phyloP scores from a whole-genome alignment of 2,113 vertebrate genomes.

The Struthidea cinerea region DNA sequence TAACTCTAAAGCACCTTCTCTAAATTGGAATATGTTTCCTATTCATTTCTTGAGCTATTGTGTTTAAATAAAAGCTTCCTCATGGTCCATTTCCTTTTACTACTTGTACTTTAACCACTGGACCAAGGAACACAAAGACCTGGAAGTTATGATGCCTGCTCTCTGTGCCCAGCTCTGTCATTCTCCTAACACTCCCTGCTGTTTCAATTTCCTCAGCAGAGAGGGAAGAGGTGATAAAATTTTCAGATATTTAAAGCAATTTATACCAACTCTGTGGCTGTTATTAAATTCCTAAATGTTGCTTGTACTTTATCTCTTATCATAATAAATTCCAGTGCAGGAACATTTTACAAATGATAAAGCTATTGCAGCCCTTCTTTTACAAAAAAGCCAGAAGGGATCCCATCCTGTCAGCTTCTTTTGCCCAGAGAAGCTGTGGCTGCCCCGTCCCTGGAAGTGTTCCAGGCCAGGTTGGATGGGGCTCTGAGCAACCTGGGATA shows the following conservation, averaged over 20 bases:
- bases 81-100: not conserved
- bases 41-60: not conserved
- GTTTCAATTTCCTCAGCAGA: not conserved
- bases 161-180: not conserved
- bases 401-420: not conserved
- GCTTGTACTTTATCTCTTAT: not conserved
- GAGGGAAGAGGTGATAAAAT: not conserved
- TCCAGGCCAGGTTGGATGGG: rapidly evolving
- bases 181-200: not conserved
- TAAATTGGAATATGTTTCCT: not conserved
- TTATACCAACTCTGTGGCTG: not conserved
- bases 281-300: not conserved
- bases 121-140: not conserved
- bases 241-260: not conserved
- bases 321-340: not conserved
- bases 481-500: not conserved
- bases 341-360: not conserved
- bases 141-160: not conserved
- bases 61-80: not conserved
- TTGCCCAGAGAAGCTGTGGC: not conserved
- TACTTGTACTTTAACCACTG: not conserved
- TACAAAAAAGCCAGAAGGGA: not conserved
- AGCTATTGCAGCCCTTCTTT: not conserved
- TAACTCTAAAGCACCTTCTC: not conserved
- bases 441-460: not conserved